Evolutionary conservation across 2,113 vertebrate genomes (phyloP).

Genomic region (Scophthalmus maximus): DNA sequence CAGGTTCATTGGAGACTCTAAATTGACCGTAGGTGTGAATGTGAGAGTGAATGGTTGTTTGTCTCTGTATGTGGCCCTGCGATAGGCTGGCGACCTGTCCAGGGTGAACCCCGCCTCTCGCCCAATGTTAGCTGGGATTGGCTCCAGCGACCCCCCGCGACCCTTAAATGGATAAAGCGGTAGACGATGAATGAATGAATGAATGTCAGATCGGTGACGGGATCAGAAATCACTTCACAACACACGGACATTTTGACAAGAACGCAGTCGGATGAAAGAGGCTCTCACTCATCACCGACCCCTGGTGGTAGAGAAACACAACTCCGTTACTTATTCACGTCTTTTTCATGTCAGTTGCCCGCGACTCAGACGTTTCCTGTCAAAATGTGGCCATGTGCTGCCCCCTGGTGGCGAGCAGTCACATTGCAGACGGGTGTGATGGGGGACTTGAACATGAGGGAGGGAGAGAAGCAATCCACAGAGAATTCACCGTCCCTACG

Average conservation of each 20-base stretch:
- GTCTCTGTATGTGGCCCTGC: too few species aligned
- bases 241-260: background rate
- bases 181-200: too few species aligned
- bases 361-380: background rate
- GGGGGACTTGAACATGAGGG: constrained; percentile 3
- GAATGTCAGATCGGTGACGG: background rate
- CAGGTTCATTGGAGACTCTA: too few species aligned
- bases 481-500: background rate
- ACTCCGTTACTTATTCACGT: too few species aligned
- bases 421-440: background rate
- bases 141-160: too few species aligned
- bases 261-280: background rate
- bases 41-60: too few species aligned
- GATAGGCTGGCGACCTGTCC: too few species aligned
- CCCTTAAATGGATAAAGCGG: too few species aligned
- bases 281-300: background rate
- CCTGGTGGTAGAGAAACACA: background rate
- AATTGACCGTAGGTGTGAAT: too few species aligned
- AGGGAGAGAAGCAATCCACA: constrained; percentile 59
- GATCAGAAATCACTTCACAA: background rate
- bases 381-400: constrained; percentile 5
- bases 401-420: background rate
- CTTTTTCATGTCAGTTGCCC: background rate
- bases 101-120: too few species aligned
- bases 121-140: too few species aligned